A percentile compares a stretch with the other conserved stretches of the same genome.
phyloP scores from a whole-genome alignment of 2,797 vertebrate species.

The Sibirionetta formosa region DNA sequence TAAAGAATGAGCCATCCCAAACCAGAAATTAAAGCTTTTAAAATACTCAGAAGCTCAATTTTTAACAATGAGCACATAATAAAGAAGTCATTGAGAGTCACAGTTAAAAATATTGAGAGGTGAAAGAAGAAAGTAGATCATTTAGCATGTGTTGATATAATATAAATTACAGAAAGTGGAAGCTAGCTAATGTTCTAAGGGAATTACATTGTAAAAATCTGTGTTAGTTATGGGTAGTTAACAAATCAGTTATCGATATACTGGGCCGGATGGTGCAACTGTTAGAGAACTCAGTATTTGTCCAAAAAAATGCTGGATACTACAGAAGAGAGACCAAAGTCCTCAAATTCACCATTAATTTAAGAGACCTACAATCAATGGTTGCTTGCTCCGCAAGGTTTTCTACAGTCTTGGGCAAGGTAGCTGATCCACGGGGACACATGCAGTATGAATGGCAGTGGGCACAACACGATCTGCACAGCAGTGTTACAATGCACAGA shows the following conservation, averaged over 20 bases:
- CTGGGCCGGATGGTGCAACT: not conserved
- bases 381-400: not conserved
- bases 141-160: not conserved
- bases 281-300: not conserved
- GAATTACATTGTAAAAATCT: constrained; percentile 16
- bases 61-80: constrained; percentile 19
- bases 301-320: accelerated
- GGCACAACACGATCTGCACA: not conserved
- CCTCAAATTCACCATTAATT: not conserved
- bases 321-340: not conserved
- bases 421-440: not conserved
- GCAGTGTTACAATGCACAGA: accelerated
- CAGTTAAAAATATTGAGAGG: not conserved
- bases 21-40: constrained; percentile 46
- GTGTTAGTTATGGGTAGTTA: not conserved
- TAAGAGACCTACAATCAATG: not conserved
- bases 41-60: constrained; percentile 3
- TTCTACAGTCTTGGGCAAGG: not conserved
- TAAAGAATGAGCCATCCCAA: not conserved
- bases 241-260: not conserved
- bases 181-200: not conserved
- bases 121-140: constrained; percentile 18
- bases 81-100: constrained; percentile 34
- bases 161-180: constrained; percentile 22
- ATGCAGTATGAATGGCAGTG: accelerated